A percentile compares a stretch with the other conserved stretches of the same genome.
Conservation (phyloP, 2,797 vertebrate genomes). For the Eupleurogrammus muticus region DNA sequence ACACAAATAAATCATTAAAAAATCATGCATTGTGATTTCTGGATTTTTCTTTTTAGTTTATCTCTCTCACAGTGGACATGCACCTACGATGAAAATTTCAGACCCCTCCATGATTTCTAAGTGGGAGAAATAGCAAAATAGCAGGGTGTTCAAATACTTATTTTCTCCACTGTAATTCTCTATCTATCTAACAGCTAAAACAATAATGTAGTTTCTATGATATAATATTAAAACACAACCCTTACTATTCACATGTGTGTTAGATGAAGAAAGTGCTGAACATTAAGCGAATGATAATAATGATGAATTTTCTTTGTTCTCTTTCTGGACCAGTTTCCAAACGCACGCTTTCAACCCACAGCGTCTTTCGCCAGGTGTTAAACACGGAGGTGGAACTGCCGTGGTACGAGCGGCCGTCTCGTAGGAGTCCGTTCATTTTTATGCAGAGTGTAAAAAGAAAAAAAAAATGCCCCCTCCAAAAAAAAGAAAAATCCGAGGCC, state of each 20-base stretch:
- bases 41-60: too few species aligned
- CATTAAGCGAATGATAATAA: not conserved
- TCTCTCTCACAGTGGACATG: too few species aligned
- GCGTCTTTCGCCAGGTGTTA: constrained; percentile 70
- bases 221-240: not conserved
- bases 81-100: too few species aligned
- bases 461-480: too few species aligned
- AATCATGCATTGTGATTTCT: too few species aligned
- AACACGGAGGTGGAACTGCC: constrained; percentile 79
- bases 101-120: too few species aligned
- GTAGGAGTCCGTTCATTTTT: constrained; percentile 73
- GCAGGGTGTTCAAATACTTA: too few species aligned
- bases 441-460: constrained; percentile 49
- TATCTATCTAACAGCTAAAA: too few species aligned
- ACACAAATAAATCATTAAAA: too few species aligned
- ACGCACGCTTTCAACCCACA: constrained; percentile 59
- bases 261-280: not conserved
- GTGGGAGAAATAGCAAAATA: too few species aligned
- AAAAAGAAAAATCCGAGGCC: constrained; percentile 28
- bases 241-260: not conserved
- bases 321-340: constrained; percentile 28
- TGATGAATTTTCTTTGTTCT: constrained; percentile 43
- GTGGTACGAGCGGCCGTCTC: constrained; percentile 75
- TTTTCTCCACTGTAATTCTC: too few species aligned
- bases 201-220: too few species aligned